Conservation (phyloP, 2,113 vertebrate species). For the Hepsetus odoe region DNA sequence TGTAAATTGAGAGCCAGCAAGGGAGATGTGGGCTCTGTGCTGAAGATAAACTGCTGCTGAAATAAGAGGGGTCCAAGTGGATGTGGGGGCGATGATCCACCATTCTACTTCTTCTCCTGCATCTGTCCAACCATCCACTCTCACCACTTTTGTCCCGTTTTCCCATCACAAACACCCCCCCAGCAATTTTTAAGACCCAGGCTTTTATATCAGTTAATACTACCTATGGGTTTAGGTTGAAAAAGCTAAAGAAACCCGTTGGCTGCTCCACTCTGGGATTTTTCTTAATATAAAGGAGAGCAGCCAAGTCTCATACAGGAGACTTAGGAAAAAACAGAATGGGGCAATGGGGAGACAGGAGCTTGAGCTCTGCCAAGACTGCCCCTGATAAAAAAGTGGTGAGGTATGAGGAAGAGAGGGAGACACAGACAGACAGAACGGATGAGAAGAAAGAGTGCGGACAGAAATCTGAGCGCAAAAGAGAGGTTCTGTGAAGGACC, state of each 20-base stretch:
- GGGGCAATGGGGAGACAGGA: constrained; percentile 11
- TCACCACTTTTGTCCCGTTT: constrained; percentile 56
- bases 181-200: too few species aligned
- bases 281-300: neutral
- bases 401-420: constrained; percentile 37
- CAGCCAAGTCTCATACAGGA: constrained; percentile 56
- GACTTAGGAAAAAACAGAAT: constrained; percentile 7
- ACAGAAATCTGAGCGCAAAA: constrained; percentile 10
- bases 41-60: constrained; percentile 1
- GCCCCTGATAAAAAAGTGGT: constrained; percentile 46
- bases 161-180: neutral
- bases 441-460: constrained; percentile 53
- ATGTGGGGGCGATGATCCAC: constrained; percentile 14
- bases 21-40: neutral
- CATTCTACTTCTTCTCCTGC: constrained; percentile 27
- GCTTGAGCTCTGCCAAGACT: constrained; percentile 55
- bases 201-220: constrained; percentile 34
- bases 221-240: constrained; percentile 65
- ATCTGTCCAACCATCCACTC: constrained; percentile 54
- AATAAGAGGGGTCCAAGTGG: constrained; percentile 36
- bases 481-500: neutral
- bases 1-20: neutral
- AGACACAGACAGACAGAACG: constrained; percentile 48
- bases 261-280: constrained; percentile 41
- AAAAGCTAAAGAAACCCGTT: constrained; percentile 62